These are phyloP conservation scores for Metridium senile DNA, from an alignment of 92 coral and sea anemone genomes.

Conservation along the genomic window DNA sequence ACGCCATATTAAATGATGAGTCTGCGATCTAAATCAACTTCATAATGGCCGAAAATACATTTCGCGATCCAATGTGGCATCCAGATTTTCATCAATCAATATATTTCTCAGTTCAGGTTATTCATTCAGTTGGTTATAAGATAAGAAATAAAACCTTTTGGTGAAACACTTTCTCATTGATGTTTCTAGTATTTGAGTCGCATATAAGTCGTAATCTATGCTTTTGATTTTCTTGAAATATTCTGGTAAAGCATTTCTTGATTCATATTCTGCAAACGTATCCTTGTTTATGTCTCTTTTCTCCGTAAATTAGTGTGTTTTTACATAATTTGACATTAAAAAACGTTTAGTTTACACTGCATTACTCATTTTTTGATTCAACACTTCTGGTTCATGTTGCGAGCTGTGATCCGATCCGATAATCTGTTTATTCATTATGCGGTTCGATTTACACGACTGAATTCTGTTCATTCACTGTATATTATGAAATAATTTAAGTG, in stretches of 20 bases:
- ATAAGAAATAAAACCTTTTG: too few species aligned
- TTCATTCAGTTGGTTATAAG: too few species aligned
- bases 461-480: not conserved
- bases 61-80: not conserved
- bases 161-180: too few species aligned
- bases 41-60: not conserved
- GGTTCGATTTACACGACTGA: slow-evolving; percentile 27
- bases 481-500: not conserved
- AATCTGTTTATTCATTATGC: not conserved
- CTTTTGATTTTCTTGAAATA: not conserved
- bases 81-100: not conserved
- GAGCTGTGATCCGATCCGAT: not conserved
- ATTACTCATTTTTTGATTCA: not conserved
- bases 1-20: not conserved
- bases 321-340: not conserved
- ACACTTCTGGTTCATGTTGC: not conserved
- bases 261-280: not conserved
- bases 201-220: too few species aligned
- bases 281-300: not conserved
- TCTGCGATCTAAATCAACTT: not conserved
- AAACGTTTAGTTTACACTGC: not conserved
- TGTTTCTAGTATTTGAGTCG: too few species aligned
- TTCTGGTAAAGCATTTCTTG: not conserved
- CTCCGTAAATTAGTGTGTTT: not conserved
- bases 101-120: not conserved